Evolutionary conservation across 2,888 invertebrate species (phyloP).

Genomic region (Trichopria drosophilae): DNA sequence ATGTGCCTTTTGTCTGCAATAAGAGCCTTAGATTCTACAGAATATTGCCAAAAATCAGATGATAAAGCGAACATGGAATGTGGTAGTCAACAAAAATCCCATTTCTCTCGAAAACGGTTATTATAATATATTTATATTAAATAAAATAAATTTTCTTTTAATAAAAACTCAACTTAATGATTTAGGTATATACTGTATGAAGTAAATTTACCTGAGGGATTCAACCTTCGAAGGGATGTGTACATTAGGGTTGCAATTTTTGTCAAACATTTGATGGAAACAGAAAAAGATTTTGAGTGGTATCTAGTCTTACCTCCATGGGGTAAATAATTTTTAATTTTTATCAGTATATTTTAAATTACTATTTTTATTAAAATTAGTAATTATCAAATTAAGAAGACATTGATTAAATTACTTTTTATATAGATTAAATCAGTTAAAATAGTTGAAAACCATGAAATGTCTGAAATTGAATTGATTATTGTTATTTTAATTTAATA

Average conservation of each 20-base stretch:
- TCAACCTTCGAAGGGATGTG: conserved; percentile 94
- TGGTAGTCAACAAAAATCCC: no score
- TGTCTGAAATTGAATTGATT: no score
- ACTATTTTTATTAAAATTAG: neutral
- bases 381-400: no score
- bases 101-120: neutral
- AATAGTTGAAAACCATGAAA: no score
- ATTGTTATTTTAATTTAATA: conserved; percentile 3
- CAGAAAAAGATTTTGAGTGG: conserved; percentile 61
- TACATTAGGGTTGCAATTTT: conserved; percentile 90
- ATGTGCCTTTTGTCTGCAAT: no score
- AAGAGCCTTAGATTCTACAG: no score
- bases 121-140: neutral
- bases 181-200: conserved; percentile 86
- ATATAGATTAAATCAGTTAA: no score
- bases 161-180: no score
- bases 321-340: conserved; percentile 60
- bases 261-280: conserved; percentile 67
- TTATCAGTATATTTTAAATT: conserved; percentile 2
- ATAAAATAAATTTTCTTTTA: conserved; percentile 26
- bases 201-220: conserved; percentile 94
- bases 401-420: no score
- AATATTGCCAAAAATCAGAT: no score
- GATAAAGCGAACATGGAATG: no score
- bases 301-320: conserved; percentile 89